Evolutionary conservation across 1,140 invertebrate genomes (phyloP).

Genomic region (Brachionus paranguensis): DNA sequence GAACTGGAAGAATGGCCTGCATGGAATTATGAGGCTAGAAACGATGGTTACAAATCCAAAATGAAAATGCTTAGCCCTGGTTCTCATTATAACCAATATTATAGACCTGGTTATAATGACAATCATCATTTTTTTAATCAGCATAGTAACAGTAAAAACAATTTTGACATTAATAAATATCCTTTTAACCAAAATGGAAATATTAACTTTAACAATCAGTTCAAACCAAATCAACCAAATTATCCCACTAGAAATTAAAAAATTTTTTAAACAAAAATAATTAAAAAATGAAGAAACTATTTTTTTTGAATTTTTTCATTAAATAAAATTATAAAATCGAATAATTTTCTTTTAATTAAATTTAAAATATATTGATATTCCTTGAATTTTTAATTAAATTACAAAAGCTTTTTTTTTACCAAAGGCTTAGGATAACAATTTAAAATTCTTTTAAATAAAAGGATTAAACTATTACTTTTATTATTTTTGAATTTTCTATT

Average conservation of each 20-base stretch:
- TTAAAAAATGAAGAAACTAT: too few relatives aligned
- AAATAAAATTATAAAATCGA: too few relatives aligned
- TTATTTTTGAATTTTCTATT: too few relatives aligned
- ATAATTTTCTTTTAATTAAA: too few relatives aligned
- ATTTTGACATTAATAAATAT: slow-evolving; percentile 6
- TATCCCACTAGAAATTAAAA: neutral
- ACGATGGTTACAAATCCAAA: neutral
- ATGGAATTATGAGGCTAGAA: neutral
- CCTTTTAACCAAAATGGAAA: slow-evolving; percentile 24
- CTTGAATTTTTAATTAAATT: too few relatives aligned
- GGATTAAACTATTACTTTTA: too few relatives aligned
- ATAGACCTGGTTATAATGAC: neutral
- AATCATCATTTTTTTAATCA: neutral
- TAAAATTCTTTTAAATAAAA: too few relatives aligned
- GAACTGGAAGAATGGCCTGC: neutral
- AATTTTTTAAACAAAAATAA: neutral
- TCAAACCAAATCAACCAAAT: neutral
- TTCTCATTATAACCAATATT: neutral
- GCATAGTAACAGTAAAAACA: neutral
- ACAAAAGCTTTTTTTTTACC: too few relatives aligned
- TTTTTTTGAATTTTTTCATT: too few relatives aligned
- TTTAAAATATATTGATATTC: too few relatives aligned
- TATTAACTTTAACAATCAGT: slow-evolving; percentile 26
- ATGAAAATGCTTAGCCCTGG: neutral
- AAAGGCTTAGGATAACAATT: too few relatives aligned